Percentiles rank a stretch among this genome's conserved stretches.
Evolutionary conservation across 2,888 invertebrate genomes (phyloP).

Genomic region (Pseudococcus viburni): DNA sequence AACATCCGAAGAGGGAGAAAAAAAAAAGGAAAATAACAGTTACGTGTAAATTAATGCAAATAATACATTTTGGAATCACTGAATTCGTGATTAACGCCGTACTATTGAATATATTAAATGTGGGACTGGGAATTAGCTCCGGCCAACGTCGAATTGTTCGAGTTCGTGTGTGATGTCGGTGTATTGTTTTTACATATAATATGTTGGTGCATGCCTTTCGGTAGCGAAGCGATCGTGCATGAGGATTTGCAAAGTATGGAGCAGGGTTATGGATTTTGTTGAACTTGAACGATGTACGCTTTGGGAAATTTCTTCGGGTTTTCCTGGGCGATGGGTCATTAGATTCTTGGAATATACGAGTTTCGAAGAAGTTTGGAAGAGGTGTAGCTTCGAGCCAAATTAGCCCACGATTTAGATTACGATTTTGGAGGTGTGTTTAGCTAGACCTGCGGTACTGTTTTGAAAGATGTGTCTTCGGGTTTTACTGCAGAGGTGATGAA

Average conservation of each 20-base stretch:
- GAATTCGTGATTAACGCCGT: conserved; percentile 38
- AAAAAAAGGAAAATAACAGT: not conserved
- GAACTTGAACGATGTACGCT: not conserved
- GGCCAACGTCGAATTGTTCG: not conserved
- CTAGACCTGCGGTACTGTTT: not conserved
- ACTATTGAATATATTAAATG: conserved; percentile 50
- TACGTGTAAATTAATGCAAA: conserved; percentile 56
- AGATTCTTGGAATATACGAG: not conserved
- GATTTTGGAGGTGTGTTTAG: not conserved
- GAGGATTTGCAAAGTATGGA: conserved; percentile 18
- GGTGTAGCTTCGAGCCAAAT: not conserved
- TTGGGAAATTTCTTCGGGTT: not conserved
- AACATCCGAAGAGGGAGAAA: not conserved
- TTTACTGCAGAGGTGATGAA: not conserved
- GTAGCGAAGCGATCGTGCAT: not conserved
- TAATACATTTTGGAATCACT: conserved; percentile 55
- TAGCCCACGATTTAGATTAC: not conserved
- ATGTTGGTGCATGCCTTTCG: not conserved
- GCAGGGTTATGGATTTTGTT: not conserved
- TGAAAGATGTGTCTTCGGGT: not conserved
- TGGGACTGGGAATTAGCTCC: conserved; percentile 34
- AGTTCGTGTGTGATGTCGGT: not conserved
- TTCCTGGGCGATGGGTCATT: not conserved
- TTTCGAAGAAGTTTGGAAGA: conserved; percentile 5
- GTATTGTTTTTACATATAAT: not conserved